Evolutionary conservation across 2,888 invertebrate species (phyloP).

Genomic region (Drosophila sordidula): DNA sequence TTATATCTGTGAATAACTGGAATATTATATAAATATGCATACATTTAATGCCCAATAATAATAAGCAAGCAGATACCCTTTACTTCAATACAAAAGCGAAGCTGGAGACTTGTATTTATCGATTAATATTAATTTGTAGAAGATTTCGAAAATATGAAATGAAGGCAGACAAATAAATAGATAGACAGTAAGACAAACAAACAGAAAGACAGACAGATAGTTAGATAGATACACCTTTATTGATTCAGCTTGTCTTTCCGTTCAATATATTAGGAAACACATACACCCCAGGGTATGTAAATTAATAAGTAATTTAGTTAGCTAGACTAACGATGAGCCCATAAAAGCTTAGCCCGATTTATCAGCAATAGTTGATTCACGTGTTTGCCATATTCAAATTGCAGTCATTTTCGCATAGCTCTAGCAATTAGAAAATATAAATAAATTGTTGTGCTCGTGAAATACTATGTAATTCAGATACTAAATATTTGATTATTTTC

Average conservation of each 20-base stretch:
- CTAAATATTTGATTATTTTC: slow-evolving; percentile 5
- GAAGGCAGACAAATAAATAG: too few relatives aligned
- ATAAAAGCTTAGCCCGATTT: neutral
- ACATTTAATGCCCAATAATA: neutral
- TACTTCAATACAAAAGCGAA: too few relatives aligned
- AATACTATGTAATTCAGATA: slow-evolving; percentile 1
- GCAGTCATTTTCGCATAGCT: neutral
- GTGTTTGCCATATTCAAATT: slow-evolving; percentile 2
- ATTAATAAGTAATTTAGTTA: neutral
- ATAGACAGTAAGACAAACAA: too few relatives aligned
- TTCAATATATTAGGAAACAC: too few relatives aligned
- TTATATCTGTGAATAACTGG: neutral
- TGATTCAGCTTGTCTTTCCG: too few relatives aligned
- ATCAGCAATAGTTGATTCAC: slow-evolving; percentile 14
- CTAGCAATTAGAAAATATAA: slow-evolving; percentile 14
- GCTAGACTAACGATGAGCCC: too few relatives aligned
- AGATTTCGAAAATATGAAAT: too few relatives aligned
- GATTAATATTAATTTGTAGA: too few relatives aligned
- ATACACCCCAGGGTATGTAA: neutral
- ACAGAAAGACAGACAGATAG: too few relatives aligned
- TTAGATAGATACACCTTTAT: too few relatives aligned
- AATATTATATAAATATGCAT: neutral
- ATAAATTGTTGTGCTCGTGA: neutral
- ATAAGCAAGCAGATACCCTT: neutral
- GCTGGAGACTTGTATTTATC: too few relatives aligned